phyloP scores from a whole-genome alignment of 30 jellyfish, hydroid and myxozoan species.

The Cassiopea andromeda region DNA sequence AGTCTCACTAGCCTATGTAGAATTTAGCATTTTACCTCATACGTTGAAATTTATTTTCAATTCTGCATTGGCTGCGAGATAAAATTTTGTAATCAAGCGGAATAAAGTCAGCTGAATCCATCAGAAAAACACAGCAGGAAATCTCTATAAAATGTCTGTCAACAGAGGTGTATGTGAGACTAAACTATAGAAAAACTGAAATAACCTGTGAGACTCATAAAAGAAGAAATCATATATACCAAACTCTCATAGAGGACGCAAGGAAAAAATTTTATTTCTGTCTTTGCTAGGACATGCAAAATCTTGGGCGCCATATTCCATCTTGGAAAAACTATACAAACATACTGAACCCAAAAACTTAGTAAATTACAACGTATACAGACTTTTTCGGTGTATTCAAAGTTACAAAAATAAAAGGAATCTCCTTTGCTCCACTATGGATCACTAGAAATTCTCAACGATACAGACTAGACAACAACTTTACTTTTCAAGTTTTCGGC shows the following conservation, averaged over 20 bases:
- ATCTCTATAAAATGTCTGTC: background rate
- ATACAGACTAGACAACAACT: background rate
- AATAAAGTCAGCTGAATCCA: too few species aligned
- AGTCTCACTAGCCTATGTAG: too few species aligned
- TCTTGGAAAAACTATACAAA: background rate
- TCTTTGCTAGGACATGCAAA: background rate
- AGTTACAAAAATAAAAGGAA: background rate
- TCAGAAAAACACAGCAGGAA: too few species aligned
- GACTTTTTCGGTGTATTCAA: background rate
- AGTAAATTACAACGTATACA: background rate
- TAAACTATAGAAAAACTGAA: background rate
- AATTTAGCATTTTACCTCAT: too few species aligned
- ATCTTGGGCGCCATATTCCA: conserved; percentile 14
- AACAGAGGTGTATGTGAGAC: background rate
- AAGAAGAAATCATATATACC: background rate
- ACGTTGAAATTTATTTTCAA: too few species aligned
- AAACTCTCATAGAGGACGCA: background rate
- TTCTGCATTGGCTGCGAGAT: too few species aligned
- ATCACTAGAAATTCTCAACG: background rate
- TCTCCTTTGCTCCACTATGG: background rate
- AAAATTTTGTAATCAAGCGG: too few species aligned
- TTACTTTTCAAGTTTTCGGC: background rate
- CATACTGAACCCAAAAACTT: background rate
- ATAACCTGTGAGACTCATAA: background rate
- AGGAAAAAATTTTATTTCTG: background rate